Base-by-base conservation (phyloP, 2,113 vertebrate genomes). In the Rhinoderma darwinii region DNA sequence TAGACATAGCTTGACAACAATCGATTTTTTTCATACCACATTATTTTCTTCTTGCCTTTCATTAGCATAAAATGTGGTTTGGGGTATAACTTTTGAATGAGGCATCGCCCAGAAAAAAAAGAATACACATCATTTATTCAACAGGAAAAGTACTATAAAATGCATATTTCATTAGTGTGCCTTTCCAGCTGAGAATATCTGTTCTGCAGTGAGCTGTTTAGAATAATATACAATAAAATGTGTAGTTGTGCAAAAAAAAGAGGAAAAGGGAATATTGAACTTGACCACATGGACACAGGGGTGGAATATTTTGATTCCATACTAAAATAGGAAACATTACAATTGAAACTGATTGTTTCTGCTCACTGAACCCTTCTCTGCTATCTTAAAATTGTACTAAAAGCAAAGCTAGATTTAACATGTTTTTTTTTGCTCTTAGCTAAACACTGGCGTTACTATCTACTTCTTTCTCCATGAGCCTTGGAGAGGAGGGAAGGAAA, bases 61-160 rank as follows among this genome's bases (percentile, higher is more conserved):
- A 63, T 27, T 6, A 63, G 37, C 50, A 61, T 43, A 81, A 59
- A 81, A 81, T 30, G 56, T 77, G 44, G 73, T 32, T 51, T 77
- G 75, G 32, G 44, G n/a, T 51, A 51, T 41, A 81, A 81, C 78
- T 81, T 61, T 63, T 43, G 47, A 81, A 81, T 61, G 56, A 81
- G 78, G 35, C 39, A 61, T 81, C 78, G 15, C 32, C 54, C 78
- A 43, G 54, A 81, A 43, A 61, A 43, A 61, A 25, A 54, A 81
- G 54, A 56, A 78, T 81, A 61, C 22, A 63, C 35, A 81, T 59
- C 1, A 81, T 80, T 59, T 39, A 81, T 81, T 81, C 37, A 81
- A 61, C 18, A 61, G 78, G 54, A 81, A 81, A 79, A 61, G 54
- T 81, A 81, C 78, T 81, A 81, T 63, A 63, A 61, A 81, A 81